Evolutionary conservation across 2,888 invertebrate species (phyloP).

Genomic region (Proisotoma minuta): DNA sequence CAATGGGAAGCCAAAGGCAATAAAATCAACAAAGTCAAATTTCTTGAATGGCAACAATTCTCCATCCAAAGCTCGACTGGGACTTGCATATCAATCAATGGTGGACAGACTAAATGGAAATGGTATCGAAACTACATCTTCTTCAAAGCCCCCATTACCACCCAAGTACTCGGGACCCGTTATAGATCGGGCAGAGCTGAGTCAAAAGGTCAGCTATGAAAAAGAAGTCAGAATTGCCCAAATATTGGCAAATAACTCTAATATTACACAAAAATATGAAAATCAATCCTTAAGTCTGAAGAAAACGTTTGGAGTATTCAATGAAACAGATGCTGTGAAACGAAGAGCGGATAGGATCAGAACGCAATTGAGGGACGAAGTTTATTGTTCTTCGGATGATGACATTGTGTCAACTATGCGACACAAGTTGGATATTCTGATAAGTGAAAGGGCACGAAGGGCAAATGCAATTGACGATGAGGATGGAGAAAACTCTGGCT

Average conservation of each 20-base stretch:
- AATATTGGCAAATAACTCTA: neutral
- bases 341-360: neutral
- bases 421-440: slow-evolving; percentile 29
- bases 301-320: neutral
- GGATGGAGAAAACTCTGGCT: neutral
- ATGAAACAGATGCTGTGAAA: neutral
- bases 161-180: neutral
- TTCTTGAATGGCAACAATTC: too few relatives aligned
- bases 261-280: too few relatives aligned
- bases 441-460: slow-evolving; percentile 21
- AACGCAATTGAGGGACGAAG: slow-evolving; percentile 17
- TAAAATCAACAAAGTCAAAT: too few relatives aligned
- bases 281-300: too few relatives aligned
- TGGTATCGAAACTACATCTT: too few relatives aligned
- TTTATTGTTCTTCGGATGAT: slow-evolving; percentile 30
- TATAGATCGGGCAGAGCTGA: neutral
- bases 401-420: slow-evolving; percentile 23
- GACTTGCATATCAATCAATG: too few relatives aligned
- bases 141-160: neutral
- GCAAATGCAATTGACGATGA: neutral
- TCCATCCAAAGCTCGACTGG: too few relatives aligned
- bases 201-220: neutral
- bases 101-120: too few relatives aligned
- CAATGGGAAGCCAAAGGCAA: too few relatives aligned
- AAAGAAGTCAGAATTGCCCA: neutral